Conservation (phyloP, 2,113 vertebrate species). For the Lepisosteus oculatus region DNA sequence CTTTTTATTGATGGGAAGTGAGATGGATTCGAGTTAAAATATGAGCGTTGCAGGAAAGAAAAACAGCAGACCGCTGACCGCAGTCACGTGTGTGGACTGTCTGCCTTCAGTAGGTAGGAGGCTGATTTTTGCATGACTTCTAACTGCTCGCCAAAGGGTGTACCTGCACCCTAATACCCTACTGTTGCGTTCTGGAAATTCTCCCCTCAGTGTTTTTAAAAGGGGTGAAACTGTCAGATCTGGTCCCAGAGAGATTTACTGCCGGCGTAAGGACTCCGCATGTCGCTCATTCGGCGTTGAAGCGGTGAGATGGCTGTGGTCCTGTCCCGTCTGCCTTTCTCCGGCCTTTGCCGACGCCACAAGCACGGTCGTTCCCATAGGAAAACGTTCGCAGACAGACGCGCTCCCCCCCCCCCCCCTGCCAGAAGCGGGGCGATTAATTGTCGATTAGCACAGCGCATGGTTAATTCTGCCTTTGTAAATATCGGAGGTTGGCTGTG, state of each 20-base stretch:
- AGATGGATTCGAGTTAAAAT: not conserved
- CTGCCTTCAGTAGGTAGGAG: too few species aligned
- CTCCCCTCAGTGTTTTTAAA: too few species aligned
- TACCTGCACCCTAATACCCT: too few species aligned
- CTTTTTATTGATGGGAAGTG: not conserved
- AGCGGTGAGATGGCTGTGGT: not conserved
- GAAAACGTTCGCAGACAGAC: not conserved
- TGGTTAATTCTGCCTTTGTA: slow-evolving; percentile 1
- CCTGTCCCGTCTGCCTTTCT: not conserved
- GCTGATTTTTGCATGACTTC: too few species aligned
- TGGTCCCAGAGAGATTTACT: too few species aligned
- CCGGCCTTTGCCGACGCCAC: not conserved
- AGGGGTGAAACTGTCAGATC: too few species aligned
- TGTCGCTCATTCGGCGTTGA: not conserved
- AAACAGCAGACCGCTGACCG: too few species aligned
- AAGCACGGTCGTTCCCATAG: not conserved
- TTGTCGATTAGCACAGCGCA: not conserved
- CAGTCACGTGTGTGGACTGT: too few species aligned
- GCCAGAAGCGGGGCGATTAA: not conserved
- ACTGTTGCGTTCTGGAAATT: too few species aligned
- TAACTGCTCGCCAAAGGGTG: too few species aligned
- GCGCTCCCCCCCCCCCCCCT: not conserved
- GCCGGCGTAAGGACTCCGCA: too few species aligned
- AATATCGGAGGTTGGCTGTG: not conserved
- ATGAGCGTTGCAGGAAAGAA: too few species aligned